Base-by-base conservation (phyloP, 2,888 invertebrate species). In the Conistra vaccinii region DNA sequence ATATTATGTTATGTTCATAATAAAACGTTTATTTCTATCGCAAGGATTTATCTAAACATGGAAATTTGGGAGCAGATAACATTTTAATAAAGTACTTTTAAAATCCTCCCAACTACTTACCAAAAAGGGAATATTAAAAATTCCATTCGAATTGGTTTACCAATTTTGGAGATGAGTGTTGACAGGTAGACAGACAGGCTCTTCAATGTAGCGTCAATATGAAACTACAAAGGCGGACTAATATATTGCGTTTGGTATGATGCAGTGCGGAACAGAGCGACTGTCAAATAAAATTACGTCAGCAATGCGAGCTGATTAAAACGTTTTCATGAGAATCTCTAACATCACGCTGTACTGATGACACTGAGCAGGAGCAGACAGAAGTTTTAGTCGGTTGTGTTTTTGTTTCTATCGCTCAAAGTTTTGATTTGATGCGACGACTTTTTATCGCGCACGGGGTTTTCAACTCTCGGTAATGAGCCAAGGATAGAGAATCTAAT, bases 201-300 rank as follows among this genome's bases (percentile, higher is more conserved):
- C 77, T 73, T 81, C 26, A 78, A 73, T 77, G 70, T 67, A 23
- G 58, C 73, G 61, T 67, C 78, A 83, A 70, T 78, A 69, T 76
- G 26, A 65, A 71, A 81, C 72, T 72, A 83, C 79, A 83, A 85
- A 88, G 88, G 76, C 55, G 17, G n/a, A 66, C 35, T 62, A 66
- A 45, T 81, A 76, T 85, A 85, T 80, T 82, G 55, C 81, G 76
- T 75, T 76, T 67, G 76, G 65, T 69, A 62, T 73, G 76, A 72
- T 79, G 81, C 81, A 69, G 74, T 75, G 80, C 80, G 78, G 80
- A 86, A 86, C 85, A 85, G 84, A 81, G 82, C 67, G 84, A 73
- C 81, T 74, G 92, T 93, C 93, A 89, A 89, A 90, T 86, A 78
- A 84, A 89, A 93, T 93, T 87, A 91, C 88, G 88, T 91, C 91